Percentiles rank a stretch among this genome's conserved stretches.
Conservation (phyloP, 35 echinoderm and acorn worm genomes). For the Lytechinus variegatus region DNA sequence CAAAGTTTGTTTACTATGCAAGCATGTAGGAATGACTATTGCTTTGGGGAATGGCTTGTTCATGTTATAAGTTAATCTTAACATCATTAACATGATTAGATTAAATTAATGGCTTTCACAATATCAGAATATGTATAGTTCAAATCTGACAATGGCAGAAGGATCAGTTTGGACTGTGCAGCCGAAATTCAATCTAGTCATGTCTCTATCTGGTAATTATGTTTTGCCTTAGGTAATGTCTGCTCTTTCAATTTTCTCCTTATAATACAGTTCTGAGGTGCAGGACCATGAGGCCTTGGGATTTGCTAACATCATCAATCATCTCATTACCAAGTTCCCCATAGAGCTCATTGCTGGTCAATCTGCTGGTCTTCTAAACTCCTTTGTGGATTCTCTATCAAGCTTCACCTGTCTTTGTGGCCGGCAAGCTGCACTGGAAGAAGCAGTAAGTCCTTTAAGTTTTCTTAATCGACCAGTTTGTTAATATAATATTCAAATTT, state of each 20-base stretch:
- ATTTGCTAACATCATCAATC: slow-evolving; percentile 77
- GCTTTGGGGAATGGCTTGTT: too few species aligned
- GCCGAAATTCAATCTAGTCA: too few species aligned
- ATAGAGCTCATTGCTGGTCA: slow-evolving; percentile 58
- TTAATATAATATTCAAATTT: too few species aligned
- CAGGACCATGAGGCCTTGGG: slow-evolving; percentile 88
- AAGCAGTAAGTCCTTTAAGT: slow-evolving; percentile 82
- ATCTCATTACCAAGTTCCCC: slow-evolving; percentile 73
- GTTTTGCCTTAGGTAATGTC: background rate
- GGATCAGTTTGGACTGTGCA: too few species aligned
- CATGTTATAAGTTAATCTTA: too few species aligned
- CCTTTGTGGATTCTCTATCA: slow-evolving; percentile 72
- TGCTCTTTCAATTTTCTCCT: background rate
- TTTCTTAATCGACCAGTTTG: background rate
- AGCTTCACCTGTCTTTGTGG: slow-evolving; percentile 83
- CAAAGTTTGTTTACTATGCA: too few species aligned
- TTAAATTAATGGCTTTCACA: too few species aligned
- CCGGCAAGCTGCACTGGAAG: slow-evolving; percentile 84
- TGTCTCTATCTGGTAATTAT: background rate
- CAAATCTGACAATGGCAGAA: too few species aligned
- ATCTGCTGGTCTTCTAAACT: slow-evolving; percentile 65
- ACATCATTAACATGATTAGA: too few species aligned
- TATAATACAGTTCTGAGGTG: slow-evolving; percentile 63
- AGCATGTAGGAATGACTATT: too few species aligned
- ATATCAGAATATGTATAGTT: too few species aligned